These are phyloP conservation scores for Rhorus exstirpatorius DNA, from an alignment of 2,888 invertebrate genomes.

Conservation along the genomic window DNA sequence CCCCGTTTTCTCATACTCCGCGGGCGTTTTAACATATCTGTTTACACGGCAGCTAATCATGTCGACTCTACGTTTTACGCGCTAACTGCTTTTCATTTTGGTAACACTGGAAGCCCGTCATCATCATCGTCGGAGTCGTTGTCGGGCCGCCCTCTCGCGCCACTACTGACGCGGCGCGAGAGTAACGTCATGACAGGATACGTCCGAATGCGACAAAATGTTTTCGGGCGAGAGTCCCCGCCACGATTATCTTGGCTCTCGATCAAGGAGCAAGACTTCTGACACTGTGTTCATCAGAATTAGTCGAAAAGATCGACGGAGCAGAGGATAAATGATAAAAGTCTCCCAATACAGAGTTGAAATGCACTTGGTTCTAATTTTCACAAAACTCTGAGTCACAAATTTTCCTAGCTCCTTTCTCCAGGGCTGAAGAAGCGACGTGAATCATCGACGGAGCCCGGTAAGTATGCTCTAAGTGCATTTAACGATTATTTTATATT, in stretches of 20 bases:
- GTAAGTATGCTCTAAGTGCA: slow-evolving; percentile 83
- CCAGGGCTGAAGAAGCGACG: neutral
- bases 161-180: slow-evolving; percentile 44
- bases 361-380: no score
- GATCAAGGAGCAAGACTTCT: slow-evolving; percentile 67
- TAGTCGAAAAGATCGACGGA: neutral
- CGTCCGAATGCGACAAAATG: slow-evolving; percentile 38
- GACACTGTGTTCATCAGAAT: neutral
- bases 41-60: slow-evolving; percentile 85
- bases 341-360: no score
- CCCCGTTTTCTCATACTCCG: slow-evolving; percentile 32
- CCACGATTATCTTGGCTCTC: slow-evolving; percentile 41
- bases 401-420: neutral
- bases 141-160: slow-evolving; percentile 28
- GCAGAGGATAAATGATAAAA: neutral
- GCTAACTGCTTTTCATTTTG: slow-evolving; percentile 33
- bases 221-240: slow-evolving; percentile 10
- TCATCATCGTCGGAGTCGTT: slow-evolving; percentile 39
- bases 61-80: slow-evolving; percentile 72
- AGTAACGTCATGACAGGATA: slow-evolving; percentile 55
- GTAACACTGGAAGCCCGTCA: slow-evolving; percentile 37
- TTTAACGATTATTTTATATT: slow-evolving; percentile 85
- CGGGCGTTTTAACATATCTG: slow-evolving; percentile 83
- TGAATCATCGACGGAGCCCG: slow-evolving; percentile 29
- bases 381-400: neutral